Percentiles rank a stretch among this genome's conserved stretches.
These are phyloP conservation scores for Sitta carolinensis DNA, from an alignment of 2,797 vertebrate species.

Conservation along the genomic window DNA sequence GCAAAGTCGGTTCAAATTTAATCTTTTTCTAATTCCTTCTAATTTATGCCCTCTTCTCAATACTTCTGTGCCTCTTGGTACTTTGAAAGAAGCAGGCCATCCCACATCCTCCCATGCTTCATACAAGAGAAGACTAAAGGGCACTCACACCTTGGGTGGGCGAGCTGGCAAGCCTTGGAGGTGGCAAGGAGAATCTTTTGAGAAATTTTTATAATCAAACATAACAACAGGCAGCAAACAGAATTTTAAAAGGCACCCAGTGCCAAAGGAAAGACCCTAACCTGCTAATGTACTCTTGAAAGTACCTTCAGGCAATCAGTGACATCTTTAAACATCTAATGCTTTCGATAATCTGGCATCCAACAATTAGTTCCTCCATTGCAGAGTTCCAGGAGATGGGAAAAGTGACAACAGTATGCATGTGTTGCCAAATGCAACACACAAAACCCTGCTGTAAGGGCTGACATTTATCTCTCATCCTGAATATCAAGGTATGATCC, in stretches of 20 bases:
- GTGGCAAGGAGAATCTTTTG: not conserved
- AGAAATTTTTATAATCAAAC: not conserved
- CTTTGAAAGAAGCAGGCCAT: not conserved
- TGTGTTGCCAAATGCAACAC: not conserved
- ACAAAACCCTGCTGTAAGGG: not conserved
- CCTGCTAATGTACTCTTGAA: not conserved
- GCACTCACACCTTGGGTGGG: not conserved
- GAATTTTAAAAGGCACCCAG: not conserved
- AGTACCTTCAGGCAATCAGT: conserved; percentile 17
- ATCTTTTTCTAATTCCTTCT: not conserved
- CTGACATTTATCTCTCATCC: not conserved
- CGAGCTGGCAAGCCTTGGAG: not conserved
- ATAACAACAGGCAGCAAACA: not conserved
- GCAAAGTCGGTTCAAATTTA: not conserved
- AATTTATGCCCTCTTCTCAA: not conserved
- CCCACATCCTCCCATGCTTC: not conserved
- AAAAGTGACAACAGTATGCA: not conserved
- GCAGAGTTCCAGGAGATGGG: not conserved
- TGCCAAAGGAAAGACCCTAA: not conserved
- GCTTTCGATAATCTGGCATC: not conserved
- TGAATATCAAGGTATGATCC: not conserved
- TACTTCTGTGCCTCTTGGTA: not conserved
- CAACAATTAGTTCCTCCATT: not conserved
- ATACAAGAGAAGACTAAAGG: not conserved
- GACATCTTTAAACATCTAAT: conserved; percentile 3